A percentile compares a stretch with the other conserved stretches of the same genome.
These are phyloP conservation scores for Syndactyla subalaris DNA, from an alignment of 2,797 vertebrate genomes.

Conservation along the genomic window DNA sequence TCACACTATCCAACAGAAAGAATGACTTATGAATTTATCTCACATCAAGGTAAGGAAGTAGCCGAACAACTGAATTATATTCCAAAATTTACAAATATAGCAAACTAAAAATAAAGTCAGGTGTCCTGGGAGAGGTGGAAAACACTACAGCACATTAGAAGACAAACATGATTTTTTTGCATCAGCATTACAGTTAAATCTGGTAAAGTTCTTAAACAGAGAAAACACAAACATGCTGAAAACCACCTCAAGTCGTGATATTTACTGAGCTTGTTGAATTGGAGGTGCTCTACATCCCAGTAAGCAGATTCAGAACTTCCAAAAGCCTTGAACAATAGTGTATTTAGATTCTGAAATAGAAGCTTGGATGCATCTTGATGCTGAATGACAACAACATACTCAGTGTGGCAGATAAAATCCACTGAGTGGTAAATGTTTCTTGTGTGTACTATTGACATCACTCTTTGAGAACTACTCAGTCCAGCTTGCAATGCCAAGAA, in stretches of 20 bases:
- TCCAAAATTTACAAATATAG: background rate
- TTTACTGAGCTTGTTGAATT: background rate
- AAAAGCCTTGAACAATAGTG: background rate
- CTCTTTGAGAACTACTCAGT: background rate
- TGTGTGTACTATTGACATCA: background rate
- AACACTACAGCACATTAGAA: background rate
- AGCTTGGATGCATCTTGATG: background rate
- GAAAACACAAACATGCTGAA: background rate
- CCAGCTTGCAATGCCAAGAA: background rate
- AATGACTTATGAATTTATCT: background rate
- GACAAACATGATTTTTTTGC: background rate
- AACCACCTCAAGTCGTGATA: background rate
- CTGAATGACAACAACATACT: background rate
- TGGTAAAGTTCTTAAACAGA: background rate
- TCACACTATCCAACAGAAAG: background rate
- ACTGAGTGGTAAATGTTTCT: accelerated
- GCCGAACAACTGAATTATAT: background rate
- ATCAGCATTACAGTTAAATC: background rate
- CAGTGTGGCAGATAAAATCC: background rate
- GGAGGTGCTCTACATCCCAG: background rate
- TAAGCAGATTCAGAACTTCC: background rate
- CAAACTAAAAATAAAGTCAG: background rate
- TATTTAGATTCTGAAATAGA: background rate
- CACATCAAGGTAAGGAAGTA: background rate
- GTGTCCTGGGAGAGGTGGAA: background rate